These are phyloP conservation scores for fruit fly (Drosophila melanogaster) DNA, from an alignment of 1,140 invertebrate genomes.

Conservation along the genomic window Release_6_plus_ISO1_MT NC_004354.4:7942001-7942500, in stretches of 20 bases:
- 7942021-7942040: conserved; percentile 18
- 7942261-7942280: conserved; percentile 91
- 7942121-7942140: conserved; percentile 90
- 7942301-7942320: conserved; percentile 86
- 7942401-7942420: conserved; percentile 91
- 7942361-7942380: conserved; percentile 87
- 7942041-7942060: conserved; percentile 48
- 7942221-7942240: conserved; percentile 88
- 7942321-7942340: conserved; percentile 89
- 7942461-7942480: background rate
- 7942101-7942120: conserved; percentile 86
- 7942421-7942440: conserved; percentile 91
- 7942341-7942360: conserved; percentile 86
- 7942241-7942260: conserved; percentile 92
- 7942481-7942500: background rate
- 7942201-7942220: conserved; percentile 88
- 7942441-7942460: conserved; percentile 86
- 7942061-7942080: conserved; percentile 87
- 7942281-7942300: conserved; percentile 87
- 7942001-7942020: conserved; percentile 46
- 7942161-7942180: conserved; percentile 93
- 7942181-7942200: conserved; percentile 91
- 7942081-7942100: conserved; percentile 93
- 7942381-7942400: conserved; percentile 93
- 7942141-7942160: conserved; percentile 91